Conservation (phyloP, 2,113 vertebrate genomes). For the Rhea pennata region DNA sequence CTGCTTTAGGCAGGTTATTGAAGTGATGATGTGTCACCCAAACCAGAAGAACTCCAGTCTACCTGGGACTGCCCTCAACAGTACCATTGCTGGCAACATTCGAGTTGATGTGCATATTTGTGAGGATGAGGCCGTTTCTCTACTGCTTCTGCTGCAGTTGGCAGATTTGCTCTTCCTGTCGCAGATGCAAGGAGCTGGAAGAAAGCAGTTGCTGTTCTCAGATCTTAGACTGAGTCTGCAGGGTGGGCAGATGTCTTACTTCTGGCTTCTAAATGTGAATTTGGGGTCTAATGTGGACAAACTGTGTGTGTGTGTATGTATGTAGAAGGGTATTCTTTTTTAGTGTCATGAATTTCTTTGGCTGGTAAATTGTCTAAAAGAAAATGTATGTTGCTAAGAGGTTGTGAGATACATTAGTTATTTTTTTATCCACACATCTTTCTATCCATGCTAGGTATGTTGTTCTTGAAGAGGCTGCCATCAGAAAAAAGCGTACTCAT, state of each 20-base stretch:
- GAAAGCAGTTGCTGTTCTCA: not conserved
- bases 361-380: not conserved
- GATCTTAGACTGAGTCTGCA: not conserved
- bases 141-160: not conserved
- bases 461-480: not conserved
- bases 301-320: not conserved
- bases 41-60: not conserved
- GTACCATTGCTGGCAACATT: not conserved
- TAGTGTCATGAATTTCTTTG: not conserved
- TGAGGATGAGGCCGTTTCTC: not conserved
- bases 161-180: not conserved
- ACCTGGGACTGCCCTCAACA: not conserved
- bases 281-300: not conserved
- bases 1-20: not conserved
- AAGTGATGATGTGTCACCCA: not conserved
- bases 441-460: not conserved
- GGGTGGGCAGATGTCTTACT: not conserved
- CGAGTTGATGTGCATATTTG: not conserved
- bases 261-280: not conserved
- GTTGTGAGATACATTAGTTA: not conserved
- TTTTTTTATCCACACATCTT: not conserved
- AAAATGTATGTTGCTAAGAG: not conserved
- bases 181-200: not conserved
- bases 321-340: not conserved
- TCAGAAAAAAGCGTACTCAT: not conserved